These are phyloP conservation scores for Dreissena polymorpha DNA, from an alignment of 1,140 invertebrate genomes.

Conservation along the genomic window DNA sequence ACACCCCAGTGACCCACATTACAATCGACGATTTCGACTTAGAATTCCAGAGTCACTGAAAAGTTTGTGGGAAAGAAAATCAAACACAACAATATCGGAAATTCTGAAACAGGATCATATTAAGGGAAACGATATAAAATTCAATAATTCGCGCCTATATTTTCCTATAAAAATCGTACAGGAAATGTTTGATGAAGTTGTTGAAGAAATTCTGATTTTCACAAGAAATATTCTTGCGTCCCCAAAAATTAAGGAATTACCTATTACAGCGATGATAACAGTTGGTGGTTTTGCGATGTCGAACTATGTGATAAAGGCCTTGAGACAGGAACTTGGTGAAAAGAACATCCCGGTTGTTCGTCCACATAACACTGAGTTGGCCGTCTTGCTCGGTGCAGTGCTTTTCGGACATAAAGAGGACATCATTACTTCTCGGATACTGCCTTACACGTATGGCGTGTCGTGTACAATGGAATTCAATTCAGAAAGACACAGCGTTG, in stretches of 20 bases:
- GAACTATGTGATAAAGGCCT: conserved; percentile 10
- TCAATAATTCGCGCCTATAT: neutral
- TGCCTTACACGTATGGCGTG: conserved; percentile 29
- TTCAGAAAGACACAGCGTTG: neutral
- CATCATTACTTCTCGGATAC: conserved; percentile 26
- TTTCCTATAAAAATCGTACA: neutral
- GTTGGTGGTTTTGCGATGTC: conserved; percentile 41
- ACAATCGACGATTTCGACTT: conserved; percentile 4
- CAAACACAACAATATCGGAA: neutral
- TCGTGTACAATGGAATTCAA: conserved; percentile 26
- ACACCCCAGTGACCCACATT: neutral
- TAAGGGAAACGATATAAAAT: neutral
- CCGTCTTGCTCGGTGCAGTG: conserved; percentile 23
- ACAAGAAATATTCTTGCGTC: neutral
- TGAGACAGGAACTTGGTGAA: conserved; percentile 5
- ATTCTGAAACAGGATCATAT: conserved; percentile 2
- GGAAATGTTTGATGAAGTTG: conserved; percentile 17
- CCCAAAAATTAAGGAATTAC: neutral
- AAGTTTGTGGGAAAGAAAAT: conserved; percentile 20
- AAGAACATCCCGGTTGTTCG: conserved; percentile 19
- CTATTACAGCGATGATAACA: conserved; percentile 20
- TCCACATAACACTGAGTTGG: conserved; percentile 22
- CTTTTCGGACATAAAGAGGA: conserved; percentile 41
- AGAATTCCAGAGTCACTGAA: conserved; percentile 27
- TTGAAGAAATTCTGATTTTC: neutral